A percentile compares a stretch with the other conserved stretches of the same genome.
Evolutionary conservation across 2,797 vertebrate genomes (phyloP).

Genomic region (Enteromius trimaculatus): DNA sequence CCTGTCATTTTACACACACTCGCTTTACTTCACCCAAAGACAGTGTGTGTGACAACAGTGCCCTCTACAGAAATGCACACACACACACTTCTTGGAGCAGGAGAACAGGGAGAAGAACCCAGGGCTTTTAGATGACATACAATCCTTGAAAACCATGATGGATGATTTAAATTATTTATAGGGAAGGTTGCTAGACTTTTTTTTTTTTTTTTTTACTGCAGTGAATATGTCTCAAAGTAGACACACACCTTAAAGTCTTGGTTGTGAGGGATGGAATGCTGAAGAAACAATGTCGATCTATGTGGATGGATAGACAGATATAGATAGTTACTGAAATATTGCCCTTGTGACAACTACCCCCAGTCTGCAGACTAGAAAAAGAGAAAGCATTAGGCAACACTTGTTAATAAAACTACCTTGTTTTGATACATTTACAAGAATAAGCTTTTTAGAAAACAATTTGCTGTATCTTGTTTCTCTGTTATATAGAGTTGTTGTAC

Average conservation of each 20-base stretch:
- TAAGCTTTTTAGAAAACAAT: background rate
- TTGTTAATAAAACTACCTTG: no score
- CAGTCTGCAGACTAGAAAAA: background rate
- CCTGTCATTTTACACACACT: conserved; percentile 15
- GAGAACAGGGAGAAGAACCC: background rate
- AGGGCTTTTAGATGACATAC: background rate
- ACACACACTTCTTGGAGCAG: background rate
- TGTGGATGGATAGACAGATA: background rate
- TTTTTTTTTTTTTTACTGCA: background rate
- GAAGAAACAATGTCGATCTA: background rate
- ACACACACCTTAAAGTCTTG: background rate
- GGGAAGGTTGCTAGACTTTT: background rate
- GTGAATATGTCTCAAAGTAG: background rate
- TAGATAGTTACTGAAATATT: background rate
- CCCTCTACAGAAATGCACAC: conserved; percentile 43
- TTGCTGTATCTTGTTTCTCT: background rate
- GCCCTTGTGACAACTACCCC: background rate
- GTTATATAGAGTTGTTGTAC: background rate
- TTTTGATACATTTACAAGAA: background rate
- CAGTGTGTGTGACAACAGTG: conserved; percentile 53
- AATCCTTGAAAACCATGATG: conserved; percentile 9
- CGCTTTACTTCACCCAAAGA: background rate
- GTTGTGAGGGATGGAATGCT: background rate
- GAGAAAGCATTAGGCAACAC: background rate
- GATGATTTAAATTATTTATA: conserved; percentile 12